Evolutionary conservation across 1,140 invertebrate genomes (phyloP).

Genomic region (Psilanteris sp.): DNA sequence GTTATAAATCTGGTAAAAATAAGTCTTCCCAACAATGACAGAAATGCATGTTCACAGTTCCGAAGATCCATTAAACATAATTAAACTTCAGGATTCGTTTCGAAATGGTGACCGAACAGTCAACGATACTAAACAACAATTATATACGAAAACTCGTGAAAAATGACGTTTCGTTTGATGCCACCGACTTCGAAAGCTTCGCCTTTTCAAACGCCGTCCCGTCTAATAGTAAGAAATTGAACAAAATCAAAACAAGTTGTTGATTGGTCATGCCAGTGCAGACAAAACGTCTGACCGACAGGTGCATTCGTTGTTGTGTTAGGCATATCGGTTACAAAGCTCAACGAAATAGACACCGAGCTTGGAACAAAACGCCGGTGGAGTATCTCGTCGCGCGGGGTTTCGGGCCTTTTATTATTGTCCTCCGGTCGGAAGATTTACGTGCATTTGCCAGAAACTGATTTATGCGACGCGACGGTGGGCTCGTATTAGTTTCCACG

Average conservation of each 20-base stretch:
- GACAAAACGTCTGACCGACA: conserved; percentile 34
- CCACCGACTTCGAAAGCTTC: conserved; percentile 4
- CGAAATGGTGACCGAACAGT: no score
- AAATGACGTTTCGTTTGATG: conserved; percentile 20
- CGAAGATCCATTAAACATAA: no score
- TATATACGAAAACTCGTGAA: conserved; percentile 12
- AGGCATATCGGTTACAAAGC: conserved; percentile 53
- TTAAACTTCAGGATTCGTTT: no score
- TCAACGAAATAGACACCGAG: conserved; percentile 30
- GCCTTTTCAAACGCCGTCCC: background rate
- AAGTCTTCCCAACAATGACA: no score
- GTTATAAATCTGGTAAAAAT: no score
- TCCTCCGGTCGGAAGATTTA: conserved; percentile 34
- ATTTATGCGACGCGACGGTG: conserved; percentile 45
- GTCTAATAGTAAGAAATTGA: conserved; percentile 11
- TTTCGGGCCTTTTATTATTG: conserved; percentile 42
- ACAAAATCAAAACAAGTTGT: conserved; percentile 20
- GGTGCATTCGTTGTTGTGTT: conserved; percentile 42
- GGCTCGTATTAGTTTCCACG: conserved; percentile 26
- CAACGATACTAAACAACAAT: conserved; percentile 12
- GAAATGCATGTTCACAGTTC: no score
- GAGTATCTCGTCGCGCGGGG: conserved; percentile 23
- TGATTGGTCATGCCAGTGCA: conserved; percentile 29
- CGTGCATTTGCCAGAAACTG: conserved; percentile 45
- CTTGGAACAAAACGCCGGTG: conserved; percentile 22